A percentile compares a stretch with the other conserved stretches of the same genome.
phyloP scores from a whole-genome alignment of 2,797 vertebrate species.

The Oryzias sinensis region DNA sequence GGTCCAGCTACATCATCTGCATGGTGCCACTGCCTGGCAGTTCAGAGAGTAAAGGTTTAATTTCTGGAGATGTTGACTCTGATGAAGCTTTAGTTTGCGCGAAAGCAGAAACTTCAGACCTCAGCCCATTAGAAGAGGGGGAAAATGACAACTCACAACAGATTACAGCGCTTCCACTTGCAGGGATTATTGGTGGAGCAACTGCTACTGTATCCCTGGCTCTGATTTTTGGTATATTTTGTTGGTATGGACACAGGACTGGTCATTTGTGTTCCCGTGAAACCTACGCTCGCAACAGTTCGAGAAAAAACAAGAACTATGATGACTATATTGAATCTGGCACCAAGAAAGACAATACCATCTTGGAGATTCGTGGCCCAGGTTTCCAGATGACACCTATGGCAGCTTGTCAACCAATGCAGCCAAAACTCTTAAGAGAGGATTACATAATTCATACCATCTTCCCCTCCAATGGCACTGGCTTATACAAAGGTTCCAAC shows the following conservation, averaged over 20 bases:
- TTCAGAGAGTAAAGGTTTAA: slow-evolving; percentile 62
- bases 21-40: slow-evolving; percentile 86
- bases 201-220: slow-evolving; percentile 87
- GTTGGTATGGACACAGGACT: slow-evolving; percentile 87
- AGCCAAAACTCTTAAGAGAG: slow-evolving; percentile 84
- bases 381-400: slow-evolving; percentile 92
- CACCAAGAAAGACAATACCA: slow-evolving; percentile 94
- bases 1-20: slow-evolving; percentile 91
- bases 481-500: slow-evolving; percentile 86
- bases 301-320: slow-evolving; percentile 86
- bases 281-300: slow-evolving; percentile 81
- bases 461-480: slow-evolving; percentile 91
- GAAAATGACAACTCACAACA: slow-evolving; percentile 72
- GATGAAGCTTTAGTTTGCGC: slow-evolving; percentile 89
- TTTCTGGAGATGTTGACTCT: slow-evolving; percentile 74
- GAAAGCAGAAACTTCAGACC: slow-evolving; percentile 86
- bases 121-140: slow-evolving; percentile 72
- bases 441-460: slow-evolving; percentile 95
- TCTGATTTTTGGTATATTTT: slow-evolving; percentile 85
- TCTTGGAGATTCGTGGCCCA: slow-evolving; percentile 87
- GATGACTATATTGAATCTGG: slow-evolving; percentile 92
- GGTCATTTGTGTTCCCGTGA: slow-evolving; percentile 82
- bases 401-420: slow-evolving; percentile 76
- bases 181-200: slow-evolving; percentile 87
- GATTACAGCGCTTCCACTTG: slow-evolving; percentile 80